Evolutionary conservation across 92 coral and sea anemone species (phyloP).

Genomic region (Heteractis magnifica): DNA sequence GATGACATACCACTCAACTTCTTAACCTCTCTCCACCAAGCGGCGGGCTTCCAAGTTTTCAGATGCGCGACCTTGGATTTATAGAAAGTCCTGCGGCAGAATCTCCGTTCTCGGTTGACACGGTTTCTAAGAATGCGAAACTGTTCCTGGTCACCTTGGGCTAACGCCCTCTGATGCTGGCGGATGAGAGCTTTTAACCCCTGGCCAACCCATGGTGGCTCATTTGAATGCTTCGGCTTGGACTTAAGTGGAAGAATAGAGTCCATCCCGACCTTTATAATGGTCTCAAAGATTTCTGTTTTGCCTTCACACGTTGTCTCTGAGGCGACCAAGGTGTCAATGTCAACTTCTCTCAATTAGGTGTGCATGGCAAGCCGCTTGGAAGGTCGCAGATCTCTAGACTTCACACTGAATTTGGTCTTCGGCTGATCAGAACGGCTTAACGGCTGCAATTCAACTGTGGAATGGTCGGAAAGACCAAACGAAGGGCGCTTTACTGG

Average conservation of each 20-base stretch:
- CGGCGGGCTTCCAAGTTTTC: background rate
- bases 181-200: slow-evolving; percentile 51
- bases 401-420: background rate
- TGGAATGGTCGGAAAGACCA: background rate
- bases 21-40: background rate
- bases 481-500: slow-evolving; percentile 18
- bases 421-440: background rate
- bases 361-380: background rate
- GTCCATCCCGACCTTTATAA: slow-evolving; percentile 45
- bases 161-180: slow-evolving; percentile 55
- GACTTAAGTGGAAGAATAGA: slow-evolving; percentile 37
- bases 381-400: background rate
- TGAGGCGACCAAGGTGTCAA: slow-evolving; percentile 38
- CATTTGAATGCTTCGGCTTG: slow-evolving; percentile 49
- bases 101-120: slow-evolving; percentile 52
- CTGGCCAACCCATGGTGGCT: slow-evolving; percentile 66
- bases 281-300: slow-evolving; percentile 44
- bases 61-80: background rate
- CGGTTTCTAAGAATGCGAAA: slow-evolving; percentile 45
- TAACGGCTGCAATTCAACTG: background rate
- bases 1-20: background rate
- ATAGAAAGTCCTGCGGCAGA: slow-evolving; percentile 23
- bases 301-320: slow-evolving; percentile 48
- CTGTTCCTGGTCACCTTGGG: slow-evolving; percentile 17
- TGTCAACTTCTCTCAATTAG: slow-evolving; percentile 35